These are phyloP conservation scores for Leucophora obtusa DNA, from an alignment of 2,888 invertebrate species.

Conservation along the genomic window DNA sequence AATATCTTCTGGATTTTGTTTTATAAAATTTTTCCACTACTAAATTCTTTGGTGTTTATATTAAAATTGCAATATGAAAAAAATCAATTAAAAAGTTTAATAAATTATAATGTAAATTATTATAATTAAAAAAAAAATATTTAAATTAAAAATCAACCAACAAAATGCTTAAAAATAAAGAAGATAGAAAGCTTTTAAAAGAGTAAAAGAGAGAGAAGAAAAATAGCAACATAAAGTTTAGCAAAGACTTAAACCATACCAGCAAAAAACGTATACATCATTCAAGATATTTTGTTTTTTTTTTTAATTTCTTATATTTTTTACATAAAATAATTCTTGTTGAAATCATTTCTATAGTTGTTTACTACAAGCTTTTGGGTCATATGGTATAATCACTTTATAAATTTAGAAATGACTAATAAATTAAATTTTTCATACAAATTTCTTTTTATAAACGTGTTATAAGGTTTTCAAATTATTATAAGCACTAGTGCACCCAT, in stretches of 20 bases:
- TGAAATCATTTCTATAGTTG: too few relatives aligned
- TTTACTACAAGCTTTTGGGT: too few relatives aligned
- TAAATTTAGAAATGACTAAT: too few relatives aligned
- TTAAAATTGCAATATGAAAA: slow-evolving; percentile 15
- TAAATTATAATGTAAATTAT: not conserved
- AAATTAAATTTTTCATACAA: too few relatives aligned
- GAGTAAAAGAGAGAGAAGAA: not conserved
- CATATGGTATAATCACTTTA: too few relatives aligned
- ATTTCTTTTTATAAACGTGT: too few relatives aligned
- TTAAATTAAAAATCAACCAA: slow-evolving; percentile 40
- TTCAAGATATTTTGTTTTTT: too few relatives aligned
- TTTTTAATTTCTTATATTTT: too few relatives aligned
- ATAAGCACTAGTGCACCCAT: too few relatives aligned
- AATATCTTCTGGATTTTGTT: slow-evolving; percentile 14
- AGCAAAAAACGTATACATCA: too few relatives aligned
- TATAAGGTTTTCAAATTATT: too few relatives aligned
- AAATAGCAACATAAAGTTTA: slow-evolving; percentile 18
- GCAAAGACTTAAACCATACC: slow-evolving; percentile 15
- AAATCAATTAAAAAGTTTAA: slow-evolving; percentile 2
- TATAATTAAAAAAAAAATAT: not conserved
- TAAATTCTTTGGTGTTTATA: slow-evolving; percentile 15
- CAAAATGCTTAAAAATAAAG: slow-evolving; percentile 50
- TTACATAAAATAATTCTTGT: too few relatives aligned
- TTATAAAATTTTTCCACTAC: slow-evolving; percentile 16
- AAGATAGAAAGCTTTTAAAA: not conserved